These are phyloP conservation scores for Apamea crenata DNA, from an alignment of 2,888 invertebrate species.

Conservation along the genomic window DNA sequence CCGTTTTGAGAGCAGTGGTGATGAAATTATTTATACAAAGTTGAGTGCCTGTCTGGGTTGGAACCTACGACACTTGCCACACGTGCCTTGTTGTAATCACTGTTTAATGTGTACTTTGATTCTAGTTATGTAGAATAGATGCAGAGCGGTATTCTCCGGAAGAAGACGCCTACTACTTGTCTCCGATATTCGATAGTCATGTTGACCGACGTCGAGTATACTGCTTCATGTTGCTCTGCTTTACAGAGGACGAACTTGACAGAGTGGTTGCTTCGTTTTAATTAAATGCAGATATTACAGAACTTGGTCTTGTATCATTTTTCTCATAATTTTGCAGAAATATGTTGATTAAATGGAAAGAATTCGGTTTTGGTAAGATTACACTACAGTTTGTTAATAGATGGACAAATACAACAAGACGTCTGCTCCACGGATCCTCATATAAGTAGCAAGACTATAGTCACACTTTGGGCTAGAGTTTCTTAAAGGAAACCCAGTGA, in stretches of 20 bases:
- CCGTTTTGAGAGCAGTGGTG: no score
- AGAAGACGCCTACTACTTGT: constrained; percentile 79
- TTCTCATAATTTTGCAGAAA: no score
- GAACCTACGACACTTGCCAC: no score
- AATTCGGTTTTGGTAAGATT: no score
- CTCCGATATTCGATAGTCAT: constrained; percentile 72
- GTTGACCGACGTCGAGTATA: constrained; percentile 83
- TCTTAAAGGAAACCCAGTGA: not conserved
- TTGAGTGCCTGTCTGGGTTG: no score
- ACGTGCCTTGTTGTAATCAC: not conserved
- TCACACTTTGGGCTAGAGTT: not conserved
- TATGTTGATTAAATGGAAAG: not conserved
- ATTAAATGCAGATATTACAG: constrained; percentile 25
- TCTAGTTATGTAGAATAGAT: constrained; percentile 81
- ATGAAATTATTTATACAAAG: no score
- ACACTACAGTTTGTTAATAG: no score
- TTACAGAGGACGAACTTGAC: constrained; percentile 85
- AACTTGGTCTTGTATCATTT: constrained; percentile 13
- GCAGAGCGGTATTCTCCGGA: constrained; percentile 80
- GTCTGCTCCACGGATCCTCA: no score
- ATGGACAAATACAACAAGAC: no score
- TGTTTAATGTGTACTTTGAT: not conserved
- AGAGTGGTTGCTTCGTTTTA: constrained; percentile 82
- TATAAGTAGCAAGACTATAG: not conserved
- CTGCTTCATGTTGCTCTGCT: constrained; percentile 85